phyloP scores from a whole-genome alignment of 1,140 invertebrate genomes.

The Brachionus calyciflorus region DNA sequence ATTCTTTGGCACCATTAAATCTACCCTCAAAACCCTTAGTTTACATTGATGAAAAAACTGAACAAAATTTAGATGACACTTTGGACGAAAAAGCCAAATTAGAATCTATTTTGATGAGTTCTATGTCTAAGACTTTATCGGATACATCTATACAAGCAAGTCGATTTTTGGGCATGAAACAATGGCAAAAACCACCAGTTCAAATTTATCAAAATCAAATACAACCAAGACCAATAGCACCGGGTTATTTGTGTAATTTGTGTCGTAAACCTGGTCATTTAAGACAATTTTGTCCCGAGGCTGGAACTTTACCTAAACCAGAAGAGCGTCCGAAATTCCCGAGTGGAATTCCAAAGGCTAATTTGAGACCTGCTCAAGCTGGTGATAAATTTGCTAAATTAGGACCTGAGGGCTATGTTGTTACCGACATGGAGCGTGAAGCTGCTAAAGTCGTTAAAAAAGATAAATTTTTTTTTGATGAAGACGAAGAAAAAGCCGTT shows the following conservation, averaged over 20 bases:
- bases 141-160: slow-evolving; percentile 2
- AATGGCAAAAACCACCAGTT: not conserved
- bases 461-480: slow-evolving; percentile 9
- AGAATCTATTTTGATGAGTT: slow-evolving; percentile 37
- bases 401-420: slow-evolving; percentile 40
- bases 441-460: slow-evolving; percentile 44
- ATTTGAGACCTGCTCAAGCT: slow-evolving; percentile 4
- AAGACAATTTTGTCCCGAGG: slow-evolving; percentile 35
- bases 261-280: slow-evolving; percentile 36
- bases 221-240: not conserved
- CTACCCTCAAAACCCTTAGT: slow-evolving; percentile 24
- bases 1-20: slow-evolving; percentile 6
- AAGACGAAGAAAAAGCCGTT: not conserved
- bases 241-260: not conserved
- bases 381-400: slow-evolving; percentile 41
- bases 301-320: not conserved
- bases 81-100: slow-evolving; percentile 25
- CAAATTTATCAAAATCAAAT: not conserved
- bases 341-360: slow-evolving; percentile 18
- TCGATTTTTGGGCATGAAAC: not conserved
- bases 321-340: slow-evolving; percentile 34
- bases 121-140: slow-evolving; percentile 15
- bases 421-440: not conserved
- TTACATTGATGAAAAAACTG: not conserved
- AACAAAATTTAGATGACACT: too few species aligned